Evolutionary conservation across 1,140 invertebrate species (phyloP).

Genomic region (Drosophila kikkawai): DNA sequence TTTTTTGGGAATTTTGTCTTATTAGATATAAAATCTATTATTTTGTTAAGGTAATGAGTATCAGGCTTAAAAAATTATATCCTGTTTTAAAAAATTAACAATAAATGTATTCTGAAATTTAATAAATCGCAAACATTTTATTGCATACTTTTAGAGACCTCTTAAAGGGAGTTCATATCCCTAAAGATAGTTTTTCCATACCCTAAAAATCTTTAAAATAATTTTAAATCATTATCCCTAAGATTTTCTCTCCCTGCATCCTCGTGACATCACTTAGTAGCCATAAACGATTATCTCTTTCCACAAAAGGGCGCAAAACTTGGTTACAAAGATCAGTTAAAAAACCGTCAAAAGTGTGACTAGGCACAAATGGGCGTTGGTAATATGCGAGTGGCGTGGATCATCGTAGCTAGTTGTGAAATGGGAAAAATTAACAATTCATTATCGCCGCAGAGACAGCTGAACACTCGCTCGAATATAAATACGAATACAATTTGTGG

Average conservation of each 20-base stretch:
- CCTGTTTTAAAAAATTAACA: no score
- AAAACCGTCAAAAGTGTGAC: constrained; percentile 14
- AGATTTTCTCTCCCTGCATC: neutral
- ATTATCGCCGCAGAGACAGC: constrained; percentile 38
- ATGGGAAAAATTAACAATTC: constrained; percentile 41
- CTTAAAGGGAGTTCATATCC: no score
- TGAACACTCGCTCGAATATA: constrained; percentile 27
- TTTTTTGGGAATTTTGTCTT: no score
- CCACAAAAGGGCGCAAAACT: constrained; percentile 1
- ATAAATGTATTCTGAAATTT: no score
- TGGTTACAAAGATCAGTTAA: constrained; percentile 19
- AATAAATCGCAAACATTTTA: no score
- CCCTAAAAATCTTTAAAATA: no score
- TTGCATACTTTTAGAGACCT: no score
- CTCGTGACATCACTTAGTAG: constrained; percentile 14
- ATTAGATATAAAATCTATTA: no score
- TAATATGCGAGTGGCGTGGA: neutral
- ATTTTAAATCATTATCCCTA: neutral
- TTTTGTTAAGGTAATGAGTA: no score
- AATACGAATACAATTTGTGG: constrained; percentile 59
- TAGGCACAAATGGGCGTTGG: constrained; percentile 7
- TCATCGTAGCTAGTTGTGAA: constrained; percentile 20
- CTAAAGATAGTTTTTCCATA: no score
- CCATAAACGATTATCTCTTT: constrained; percentile 18
- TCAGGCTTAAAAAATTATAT: no score